Base-by-base conservation (phyloP, 2,888 invertebrate species). In the Amphipyra tragopoginis region DNA sequence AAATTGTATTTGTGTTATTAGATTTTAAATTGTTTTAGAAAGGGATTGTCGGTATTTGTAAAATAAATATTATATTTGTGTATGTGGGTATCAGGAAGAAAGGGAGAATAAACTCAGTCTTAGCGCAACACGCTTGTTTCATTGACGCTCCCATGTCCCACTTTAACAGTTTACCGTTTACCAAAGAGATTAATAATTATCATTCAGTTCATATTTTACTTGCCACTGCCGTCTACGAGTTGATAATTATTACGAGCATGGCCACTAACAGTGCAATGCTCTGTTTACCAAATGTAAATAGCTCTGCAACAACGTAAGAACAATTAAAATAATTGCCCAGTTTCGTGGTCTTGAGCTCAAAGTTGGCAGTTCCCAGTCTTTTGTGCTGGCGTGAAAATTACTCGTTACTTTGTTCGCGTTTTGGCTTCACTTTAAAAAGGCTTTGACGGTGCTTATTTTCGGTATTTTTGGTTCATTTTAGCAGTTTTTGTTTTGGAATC, bases 241-340 rank as follows among this genome's bases (percentile, higher is more conserved):
- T 29, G 5, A 29, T 29, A 10, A 36, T 10, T 36, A 36, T 1
- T 36, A 4, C 10, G 8, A 2, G 10, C 10, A 10, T 5, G 5
- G 0, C n/a, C 2, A 14, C 7, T 14, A 40, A 13, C 15, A 50
- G 9, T 13, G 10, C 13, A 5, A 5, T 49, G 21, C 7, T n/a
- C 1, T 49, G 33, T 54, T 51, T 48, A 14, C 15, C 4, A n/a
- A 42, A 36, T 13, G 21, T 44, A 44, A 52, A 61, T 29, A 56
- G 34, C 29, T 11, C 1, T 43, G 45, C 14, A 49, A 36, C 26
- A 42, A 40, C 10, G 29, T 40, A 8, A 2, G 10, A 13, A 43
- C 53, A 57, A 69, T 74, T 74, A 72, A 48, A 38, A 47, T 74
- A 74, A 72, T 74, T 60, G 54, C 53, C 45, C 8, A 36, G 36